Evolutionary conservation across 2,113 vertebrate species (phyloP).

Genomic region (Glaucomys volans): DNA sequence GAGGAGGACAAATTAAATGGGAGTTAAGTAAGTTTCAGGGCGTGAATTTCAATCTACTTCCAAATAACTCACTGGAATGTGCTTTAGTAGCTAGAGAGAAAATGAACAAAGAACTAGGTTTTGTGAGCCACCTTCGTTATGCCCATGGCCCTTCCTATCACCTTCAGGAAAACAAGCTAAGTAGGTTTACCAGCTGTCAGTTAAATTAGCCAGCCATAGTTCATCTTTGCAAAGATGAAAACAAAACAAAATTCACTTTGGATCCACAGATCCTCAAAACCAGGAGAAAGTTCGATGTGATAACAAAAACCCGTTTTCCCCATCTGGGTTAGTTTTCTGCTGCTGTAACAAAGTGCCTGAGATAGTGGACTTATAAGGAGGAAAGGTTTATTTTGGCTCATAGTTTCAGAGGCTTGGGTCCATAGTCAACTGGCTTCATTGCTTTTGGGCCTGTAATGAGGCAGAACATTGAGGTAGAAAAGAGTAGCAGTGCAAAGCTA

Average conservation of each 20-base stretch:
- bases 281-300: neutral
- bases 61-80: neutral
- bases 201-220: neutral
- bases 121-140: neutral
- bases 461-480: too few relatives aligned
- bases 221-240: neutral
- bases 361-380: neutral
- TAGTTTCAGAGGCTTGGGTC: neutral
- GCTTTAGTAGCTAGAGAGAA: neutral
- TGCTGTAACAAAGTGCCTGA: neutral
- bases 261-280: neutral
- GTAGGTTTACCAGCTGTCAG: neutral
- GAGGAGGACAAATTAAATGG: neutral
- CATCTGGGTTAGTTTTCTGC: neutral
- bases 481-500: neutral
- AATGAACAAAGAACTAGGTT: neutral
- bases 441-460: neutral
- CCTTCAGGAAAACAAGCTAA: neutral
- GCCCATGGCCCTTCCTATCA: neutral
- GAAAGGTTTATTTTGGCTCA: neutral
- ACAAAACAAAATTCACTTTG: neutral
- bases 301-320: neutral
- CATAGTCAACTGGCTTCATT: neutral
- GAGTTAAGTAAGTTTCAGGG: neutral
- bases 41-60: neutral